Conservation (phyloP, 2,888 invertebrate genomes). For the Andrena chrysosceles region DNA sequence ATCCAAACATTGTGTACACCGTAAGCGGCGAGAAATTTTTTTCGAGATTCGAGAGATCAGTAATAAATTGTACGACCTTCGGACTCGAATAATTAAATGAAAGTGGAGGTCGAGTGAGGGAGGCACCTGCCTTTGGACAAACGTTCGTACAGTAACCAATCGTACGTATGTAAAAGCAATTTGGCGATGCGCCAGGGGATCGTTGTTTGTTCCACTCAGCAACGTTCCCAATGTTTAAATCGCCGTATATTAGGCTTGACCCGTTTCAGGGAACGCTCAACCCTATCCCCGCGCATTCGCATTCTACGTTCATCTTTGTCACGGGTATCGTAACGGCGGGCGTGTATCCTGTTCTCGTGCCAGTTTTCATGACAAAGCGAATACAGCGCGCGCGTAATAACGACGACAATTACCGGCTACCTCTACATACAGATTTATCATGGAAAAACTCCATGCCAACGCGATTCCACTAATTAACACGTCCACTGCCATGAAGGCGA, state of each 20-base stretch:
- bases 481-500: too few species aligned
- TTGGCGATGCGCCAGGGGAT: conserved; percentile 42
- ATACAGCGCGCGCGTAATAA: conserved; percentile 48
- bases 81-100: background rate
- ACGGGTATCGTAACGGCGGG: conserved; percentile 39
- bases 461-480: background rate
- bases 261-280: conserved; percentile 47
- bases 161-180: conserved; percentile 32
- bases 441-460: background rate
- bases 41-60: too few species aligned
- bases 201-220: conserved; percentile 54
- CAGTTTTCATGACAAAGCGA: conserved; percentile 60
- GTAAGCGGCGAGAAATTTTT: too few species aligned
- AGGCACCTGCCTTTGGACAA: background rate
- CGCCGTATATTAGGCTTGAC: conserved; percentile 48
- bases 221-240: conserved; percentile 49
- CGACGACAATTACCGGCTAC: conserved; percentile 43
- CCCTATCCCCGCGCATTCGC: conserved; percentile 2
- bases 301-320: conserved; percentile 44
- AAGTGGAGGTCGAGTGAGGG: background rate
- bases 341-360: conserved; percentile 58
- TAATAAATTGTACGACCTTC: too few species aligned
- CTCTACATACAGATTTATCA: conserved; percentile 1
- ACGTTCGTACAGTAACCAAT: conserved; percentile 18
- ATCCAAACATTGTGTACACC: too few species aligned